Conservation (phyloP, 2,888 invertebrate species). For the Pollenia angustigena region DNA sequence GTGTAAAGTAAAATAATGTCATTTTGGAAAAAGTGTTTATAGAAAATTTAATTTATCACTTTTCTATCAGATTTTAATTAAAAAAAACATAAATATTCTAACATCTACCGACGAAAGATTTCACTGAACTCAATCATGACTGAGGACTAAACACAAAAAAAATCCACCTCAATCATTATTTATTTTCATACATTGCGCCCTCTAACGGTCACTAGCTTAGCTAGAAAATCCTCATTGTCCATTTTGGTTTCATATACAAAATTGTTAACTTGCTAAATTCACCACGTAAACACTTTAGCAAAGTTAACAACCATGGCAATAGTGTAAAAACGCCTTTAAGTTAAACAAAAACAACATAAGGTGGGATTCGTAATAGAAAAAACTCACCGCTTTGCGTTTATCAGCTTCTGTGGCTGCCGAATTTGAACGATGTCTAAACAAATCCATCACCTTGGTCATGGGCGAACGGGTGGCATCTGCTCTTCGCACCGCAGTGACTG, state of each 20-base stretch:
- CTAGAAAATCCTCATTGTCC: not conserved
- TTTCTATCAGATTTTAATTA: no score
- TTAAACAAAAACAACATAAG: not conserved
- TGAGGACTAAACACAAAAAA: not conserved
- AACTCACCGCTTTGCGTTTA: conserved; percentile 89
- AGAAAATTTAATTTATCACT: no score
- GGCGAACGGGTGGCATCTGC: conserved; percentile 89
- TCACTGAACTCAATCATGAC: not conserved
- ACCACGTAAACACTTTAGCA: conserved; percentile 4
- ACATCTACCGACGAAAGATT: no score
- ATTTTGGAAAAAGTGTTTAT: no score
- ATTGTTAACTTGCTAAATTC: not conserved
- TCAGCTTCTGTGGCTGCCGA: conserved; percentile 89
- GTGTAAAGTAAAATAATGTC: no score
- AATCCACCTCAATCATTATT: not conserved
- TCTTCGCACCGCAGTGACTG: conserved; percentile 87
- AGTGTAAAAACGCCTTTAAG: conserved; percentile 55
- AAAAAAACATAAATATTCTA: no score
- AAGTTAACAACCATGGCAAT: not conserved
- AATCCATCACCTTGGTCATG: conserved; percentile 96
- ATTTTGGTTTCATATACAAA: not conserved
- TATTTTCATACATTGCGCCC: not conserved
- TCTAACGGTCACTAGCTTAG: not conserved
- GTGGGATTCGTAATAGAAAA: conserved; percentile 26
- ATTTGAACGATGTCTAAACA: conserved; percentile 91